Evolutionary conservation across 2,888 invertebrate species (phyloP).

Genomic region (Drosophila stalkeri): DNA sequence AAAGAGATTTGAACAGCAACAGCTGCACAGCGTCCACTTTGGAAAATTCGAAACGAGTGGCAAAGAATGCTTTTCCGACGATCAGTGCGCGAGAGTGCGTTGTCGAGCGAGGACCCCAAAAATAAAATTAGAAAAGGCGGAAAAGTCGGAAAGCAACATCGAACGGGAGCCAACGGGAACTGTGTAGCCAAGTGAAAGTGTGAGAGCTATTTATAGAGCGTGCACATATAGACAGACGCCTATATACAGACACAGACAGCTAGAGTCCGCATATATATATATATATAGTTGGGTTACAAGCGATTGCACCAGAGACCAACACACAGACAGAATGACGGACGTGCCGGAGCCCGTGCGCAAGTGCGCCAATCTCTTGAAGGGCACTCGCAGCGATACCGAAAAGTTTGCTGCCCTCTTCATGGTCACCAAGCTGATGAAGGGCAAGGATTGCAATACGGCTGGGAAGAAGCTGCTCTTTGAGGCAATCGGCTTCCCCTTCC

Average conservation of each 20-base stretch:
- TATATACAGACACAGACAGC: conserved; percentile 18
- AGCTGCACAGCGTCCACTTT: conserved; percentile 74
- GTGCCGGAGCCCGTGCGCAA: conserved; percentile 93
- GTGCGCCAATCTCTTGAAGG: conserved; percentile 92
- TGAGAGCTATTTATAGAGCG: conserved; percentile 70
- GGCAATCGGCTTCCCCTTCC: conserved; percentile 94
- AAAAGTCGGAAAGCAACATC: conserved; percentile 15
- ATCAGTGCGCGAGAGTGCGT: conserved; percentile 82
- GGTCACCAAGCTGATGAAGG: conserved; percentile 95
- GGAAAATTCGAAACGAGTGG: conserved; percentile 67
- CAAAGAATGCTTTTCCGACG: conserved; percentile 34
- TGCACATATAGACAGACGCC: conserved; percentile 41
- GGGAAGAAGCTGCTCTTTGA: conserved; percentile 94
- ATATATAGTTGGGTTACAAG: conserved; percentile 22
- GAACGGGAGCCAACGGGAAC: conserved; percentile 60
- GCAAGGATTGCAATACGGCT: conserved; percentile 91
- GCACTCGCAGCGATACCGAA: conserved; percentile 93
- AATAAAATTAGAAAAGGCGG: conserved; percentile 16
- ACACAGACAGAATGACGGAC: conserved; percentile 80
- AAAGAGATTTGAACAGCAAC: conserved; percentile 64
- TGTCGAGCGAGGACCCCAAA: conserved; percentile 66
- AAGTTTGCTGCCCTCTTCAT: conserved; percentile 96
- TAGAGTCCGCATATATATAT: conserved; percentile 9
- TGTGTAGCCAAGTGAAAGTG: conserved; percentile 78
- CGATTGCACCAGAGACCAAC: conserved; percentile 26